phyloP scores from a whole-genome alignment of 2,888 invertebrate genomes.

The Zelleria hepariella region DNA sequence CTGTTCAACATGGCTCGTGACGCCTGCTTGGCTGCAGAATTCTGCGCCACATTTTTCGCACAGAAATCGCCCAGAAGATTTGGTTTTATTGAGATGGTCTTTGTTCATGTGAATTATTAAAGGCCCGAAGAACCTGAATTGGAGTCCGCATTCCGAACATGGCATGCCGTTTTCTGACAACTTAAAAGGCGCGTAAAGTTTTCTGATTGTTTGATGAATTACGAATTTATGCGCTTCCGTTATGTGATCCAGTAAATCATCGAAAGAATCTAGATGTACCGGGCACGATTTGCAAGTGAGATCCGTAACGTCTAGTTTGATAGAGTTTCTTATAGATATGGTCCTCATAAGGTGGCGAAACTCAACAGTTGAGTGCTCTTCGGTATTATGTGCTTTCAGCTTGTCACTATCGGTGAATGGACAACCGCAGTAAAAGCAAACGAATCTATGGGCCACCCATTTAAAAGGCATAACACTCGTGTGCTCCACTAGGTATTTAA shows the following conservation, averaged over 20 bases:
- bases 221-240: slow-evolving; percentile 2
- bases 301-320: slow-evolving; percentile 37
- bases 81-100: slow-evolving; percentile 24
- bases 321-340: slow-evolving; percentile 15
- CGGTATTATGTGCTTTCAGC: slow-evolving; percentile 25
- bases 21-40: slow-evolving; percentile 35
- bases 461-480: slow-evolving; percentile 35
- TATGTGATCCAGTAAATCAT: slow-evolving; percentile 27
- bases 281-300: slow-evolving; percentile 31
- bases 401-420: slow-evolving; percentile 23
- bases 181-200: slow-evolving; percentile 25
- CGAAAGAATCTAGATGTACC: slow-evolving; percentile 20
- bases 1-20: slow-evolving; percentile 36
- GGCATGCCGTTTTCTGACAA: slow-evolving; percentile 30
- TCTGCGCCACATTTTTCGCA: slow-evolving; percentile 49
- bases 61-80: no score
- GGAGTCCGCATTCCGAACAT: slow-evolving; percentile 34
- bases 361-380: slow-evolving; percentile 26
- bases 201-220: slow-evolving; percentile 16
- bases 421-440: slow-evolving; percentile 36
- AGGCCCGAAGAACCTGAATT: slow-evolving; percentile 34
- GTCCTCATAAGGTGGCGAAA: slow-evolving; percentile 21
- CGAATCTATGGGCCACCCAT: slow-evolving; percentile 31
- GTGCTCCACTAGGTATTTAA: slow-evolving; percentile 24
- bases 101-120: slow-evolving; percentile 32